A percentile compares a stretch with the other conserved stretches of the same genome.
phyloP scores from a whole-genome alignment of 2,113 vertebrate species.

The Crotalus tigris region DNA sequence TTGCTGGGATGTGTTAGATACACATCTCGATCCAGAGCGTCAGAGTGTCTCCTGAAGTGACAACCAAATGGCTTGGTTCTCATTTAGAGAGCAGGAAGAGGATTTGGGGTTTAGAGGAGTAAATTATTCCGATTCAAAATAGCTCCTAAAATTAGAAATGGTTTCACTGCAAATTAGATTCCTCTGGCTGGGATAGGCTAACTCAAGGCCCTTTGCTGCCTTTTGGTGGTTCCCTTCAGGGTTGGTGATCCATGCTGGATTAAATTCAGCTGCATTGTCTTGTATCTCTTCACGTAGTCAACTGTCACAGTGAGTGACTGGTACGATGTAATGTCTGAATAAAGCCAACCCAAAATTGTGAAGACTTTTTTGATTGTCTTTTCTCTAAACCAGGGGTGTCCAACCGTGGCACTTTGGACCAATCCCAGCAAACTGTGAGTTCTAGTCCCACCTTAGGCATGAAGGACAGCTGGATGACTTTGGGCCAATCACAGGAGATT shows the following conservation, averaged over 20 bases:
- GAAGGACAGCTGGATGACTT: neutral
- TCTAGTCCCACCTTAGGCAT: neutral
- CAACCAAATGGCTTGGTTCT: neutral
- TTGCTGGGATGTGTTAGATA: slow-evolving; percentile 18
- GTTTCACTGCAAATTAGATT: neutral
- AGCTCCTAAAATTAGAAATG: neutral
- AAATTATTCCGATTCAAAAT: neutral
- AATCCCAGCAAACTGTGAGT: neutral
- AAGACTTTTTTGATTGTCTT: neutral
- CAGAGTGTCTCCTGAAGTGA: neutral
- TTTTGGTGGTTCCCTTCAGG: too few relatives aligned
- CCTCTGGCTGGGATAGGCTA: neutral
- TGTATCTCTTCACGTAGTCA: neutral
- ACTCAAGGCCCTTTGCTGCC: neutral
- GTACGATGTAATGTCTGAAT: neutral
- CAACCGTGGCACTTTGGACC: neutral
- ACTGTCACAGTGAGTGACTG: neutral
- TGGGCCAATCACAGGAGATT: neutral
- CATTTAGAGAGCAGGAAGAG: neutral
- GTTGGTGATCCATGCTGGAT: neutral
- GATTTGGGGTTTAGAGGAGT: neutral
- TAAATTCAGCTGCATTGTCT: too few relatives aligned
- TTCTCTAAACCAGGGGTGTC: neutral
- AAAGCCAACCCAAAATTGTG: neutral
- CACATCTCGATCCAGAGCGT: slow-evolving; percentile 11